Percentiles rank a stretch among this genome's conserved stretches.
Conservation (phyloP, 2,888 invertebrate genomes). For the Stratiomys singularior region DNA sequence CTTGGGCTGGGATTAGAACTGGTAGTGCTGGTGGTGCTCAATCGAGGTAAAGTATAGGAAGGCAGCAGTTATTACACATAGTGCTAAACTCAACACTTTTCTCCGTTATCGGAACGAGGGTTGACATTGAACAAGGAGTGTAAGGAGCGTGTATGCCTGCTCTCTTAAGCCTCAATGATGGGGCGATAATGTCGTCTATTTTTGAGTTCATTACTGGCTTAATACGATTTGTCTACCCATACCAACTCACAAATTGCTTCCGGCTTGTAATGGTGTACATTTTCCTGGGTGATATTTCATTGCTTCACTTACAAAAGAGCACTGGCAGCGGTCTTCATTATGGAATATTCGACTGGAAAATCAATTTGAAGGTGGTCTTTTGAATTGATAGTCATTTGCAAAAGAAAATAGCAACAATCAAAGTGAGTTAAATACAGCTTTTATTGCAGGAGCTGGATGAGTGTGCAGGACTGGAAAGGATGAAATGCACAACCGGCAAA, state of each 20-base stretch:
- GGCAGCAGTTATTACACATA: neutral
- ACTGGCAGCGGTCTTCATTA: no score
- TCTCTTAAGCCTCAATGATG: neutral
- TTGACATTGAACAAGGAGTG: neutral
- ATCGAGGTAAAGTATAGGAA: constrained; percentile 31
- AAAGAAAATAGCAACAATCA: no score
- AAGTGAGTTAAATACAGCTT: no score
- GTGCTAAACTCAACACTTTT: constrained; percentile 4
- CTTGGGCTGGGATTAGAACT: neutral
- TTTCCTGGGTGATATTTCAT: neutral
- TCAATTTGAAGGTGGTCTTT: neutral
- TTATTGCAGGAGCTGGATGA: no score
- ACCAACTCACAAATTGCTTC: constrained; percentile 3
- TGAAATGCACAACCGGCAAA: no score
- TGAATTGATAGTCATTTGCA: neutral
- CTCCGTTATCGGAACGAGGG: neutral
- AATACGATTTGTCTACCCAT: constrained; percentile 13
- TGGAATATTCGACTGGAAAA: neutral
- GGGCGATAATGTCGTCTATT: constrained; percentile 13
- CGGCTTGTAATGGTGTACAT: constrained; percentile 7
- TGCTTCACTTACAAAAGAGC: no score
- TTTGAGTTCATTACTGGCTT: constrained; percentile 16
- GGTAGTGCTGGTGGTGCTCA: neutral
- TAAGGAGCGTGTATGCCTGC: neutral
- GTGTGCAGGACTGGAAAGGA: no score